These are phyloP conservation scores for Oophaga sylvatica DNA, from an alignment of 2,797 vertebrate genomes.

Conservation along the genomic window DNA sequence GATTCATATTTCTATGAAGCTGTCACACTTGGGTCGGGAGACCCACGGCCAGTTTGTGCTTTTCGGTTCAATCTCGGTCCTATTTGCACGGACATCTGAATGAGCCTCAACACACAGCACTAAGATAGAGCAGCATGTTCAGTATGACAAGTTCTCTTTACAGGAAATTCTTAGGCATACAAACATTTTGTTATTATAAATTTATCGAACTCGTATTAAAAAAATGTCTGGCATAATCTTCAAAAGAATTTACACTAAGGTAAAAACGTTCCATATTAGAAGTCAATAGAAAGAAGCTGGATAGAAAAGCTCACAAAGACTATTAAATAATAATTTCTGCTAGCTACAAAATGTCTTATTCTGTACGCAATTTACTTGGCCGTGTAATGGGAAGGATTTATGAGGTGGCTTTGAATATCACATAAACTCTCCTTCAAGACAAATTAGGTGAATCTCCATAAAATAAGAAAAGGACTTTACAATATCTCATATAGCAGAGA, in stretches of 20 bases:
- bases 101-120: too few relatives aligned
- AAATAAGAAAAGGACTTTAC: constrained; percentile 30
- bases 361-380: constrained; percentile 6
- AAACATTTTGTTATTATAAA: not conserved
- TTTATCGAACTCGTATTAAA: not conserved
- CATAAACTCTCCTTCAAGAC: constrained; percentile 5
- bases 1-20: too few relatives aligned
- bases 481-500: constrained; percentile 38
- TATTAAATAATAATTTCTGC: constrained; percentile 13
- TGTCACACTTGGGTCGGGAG: too few relatives aligned
- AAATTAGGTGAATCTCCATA: constrained; percentile 46
- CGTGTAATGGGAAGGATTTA: constrained; percentile 6
- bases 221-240: too few relatives aligned
- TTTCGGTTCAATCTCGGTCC: too few relatives aligned
- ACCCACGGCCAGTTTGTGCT: too few relatives aligned
- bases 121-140: too few relatives aligned
- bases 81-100: too few relatives aligned
- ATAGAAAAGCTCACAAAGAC: not conserved
- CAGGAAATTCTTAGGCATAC: not conserved
- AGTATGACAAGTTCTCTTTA: not conserved
- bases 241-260: not conserved
- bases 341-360: constrained; percentile 33
- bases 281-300: not conserved
- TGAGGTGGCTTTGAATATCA: constrained; percentile 19
- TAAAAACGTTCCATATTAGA: not conserved